These are phyloP conservation scores for Anolis apletophallus DNA, from an alignment of 2,797 vertebrate species.

Conservation along the genomic window DNA sequence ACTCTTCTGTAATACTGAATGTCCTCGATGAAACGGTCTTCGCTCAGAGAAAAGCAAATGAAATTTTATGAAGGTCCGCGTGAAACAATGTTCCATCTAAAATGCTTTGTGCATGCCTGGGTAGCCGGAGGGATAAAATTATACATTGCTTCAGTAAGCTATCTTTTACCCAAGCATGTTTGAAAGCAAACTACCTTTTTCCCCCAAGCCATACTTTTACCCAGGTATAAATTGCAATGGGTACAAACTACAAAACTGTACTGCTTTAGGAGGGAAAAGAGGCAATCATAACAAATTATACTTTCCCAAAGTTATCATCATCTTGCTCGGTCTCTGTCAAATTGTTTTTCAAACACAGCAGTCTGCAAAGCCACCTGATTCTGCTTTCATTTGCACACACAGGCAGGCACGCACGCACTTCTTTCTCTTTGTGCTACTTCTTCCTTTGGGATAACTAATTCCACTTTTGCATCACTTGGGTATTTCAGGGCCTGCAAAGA, in stretches of 20 bases:
- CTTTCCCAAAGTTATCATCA: conserved; percentile 81
- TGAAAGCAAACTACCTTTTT: conserved; percentile 62
- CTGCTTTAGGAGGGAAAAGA: conserved; percentile 64
- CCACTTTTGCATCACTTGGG: conserved; percentile 76
- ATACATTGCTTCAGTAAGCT: conserved; percentile 70
- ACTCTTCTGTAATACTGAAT: conserved; percentile 43
- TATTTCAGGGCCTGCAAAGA: conserved; percentile 72
- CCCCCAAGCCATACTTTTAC: conserved; percentile 63
- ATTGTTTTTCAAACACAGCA: conserved; percentile 80
- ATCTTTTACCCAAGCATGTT: conserved; percentile 70
- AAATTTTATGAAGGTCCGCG: conserved; percentile 62
- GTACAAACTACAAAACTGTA: conserved; percentile 69
- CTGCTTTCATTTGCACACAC: conserved; percentile 35
- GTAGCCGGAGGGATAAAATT: conserved; percentile 70
- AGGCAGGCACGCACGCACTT: conserved; percentile 6
- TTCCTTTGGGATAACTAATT: conserved; percentile 72
- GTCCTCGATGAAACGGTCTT: conserved; percentile 55
- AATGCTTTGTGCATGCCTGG: conserved; percentile 56
- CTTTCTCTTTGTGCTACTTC: conserved; percentile 70
- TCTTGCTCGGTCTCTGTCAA: conserved; percentile 80
- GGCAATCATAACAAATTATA: conserved; percentile 82
- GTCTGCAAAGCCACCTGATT: conserved; percentile 71
- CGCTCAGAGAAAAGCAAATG: conserved; percentile 58
- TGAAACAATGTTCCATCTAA: conserved; percentile 60
- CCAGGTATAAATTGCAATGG: conserved; percentile 76